Percentiles rank a stretch among this genome's conserved stretches.
These are phyloP conservation scores for Chrosomus eos DNA, from an alignment of 2,797 vertebrate species.

Conservation along the genomic window DNA sequence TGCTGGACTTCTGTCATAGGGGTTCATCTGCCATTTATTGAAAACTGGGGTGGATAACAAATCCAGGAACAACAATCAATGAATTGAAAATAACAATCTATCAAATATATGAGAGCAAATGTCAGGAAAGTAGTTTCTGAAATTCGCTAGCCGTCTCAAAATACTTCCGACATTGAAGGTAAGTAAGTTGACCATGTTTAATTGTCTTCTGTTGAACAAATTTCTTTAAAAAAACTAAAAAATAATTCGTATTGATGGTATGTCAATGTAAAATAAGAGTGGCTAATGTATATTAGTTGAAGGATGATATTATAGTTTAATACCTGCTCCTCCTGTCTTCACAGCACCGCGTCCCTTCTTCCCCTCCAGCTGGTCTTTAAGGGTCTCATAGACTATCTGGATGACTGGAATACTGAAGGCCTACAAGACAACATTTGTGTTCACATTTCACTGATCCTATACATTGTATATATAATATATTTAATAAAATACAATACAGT, in stretches of 20 bases:
- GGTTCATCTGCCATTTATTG: constrained; percentile 99
- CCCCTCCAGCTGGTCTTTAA: constrained; percentile 96
- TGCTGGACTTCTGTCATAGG: constrained; percentile 93
- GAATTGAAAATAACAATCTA: background rate
- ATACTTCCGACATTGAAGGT: background rate
- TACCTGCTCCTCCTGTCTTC: constrained; percentile 91
- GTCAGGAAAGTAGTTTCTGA: background rate
- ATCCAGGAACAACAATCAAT: background rate
- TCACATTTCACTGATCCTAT: background rate
- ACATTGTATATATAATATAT: background rate
- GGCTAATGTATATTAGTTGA: background rate
- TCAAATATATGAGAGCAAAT: background rate
- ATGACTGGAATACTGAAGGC: constrained; percentile 98
- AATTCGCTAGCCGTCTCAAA: background rate
- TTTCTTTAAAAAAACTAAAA: background rate
- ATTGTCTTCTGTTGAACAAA: background rate
- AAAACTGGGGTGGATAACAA: constrained; percentile 81
- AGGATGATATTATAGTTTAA: constrained; percentile 30
- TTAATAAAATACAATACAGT: background rate
- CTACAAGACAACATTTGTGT: constrained; percentile 67
- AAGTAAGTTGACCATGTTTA: background rate
- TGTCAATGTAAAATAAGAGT: background rate
- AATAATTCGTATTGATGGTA: background rate
- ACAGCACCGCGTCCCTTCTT: constrained; percentile 89
- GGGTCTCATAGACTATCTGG: constrained; percentile 97